Evolutionary conservation across 2,113 vertebrate species (phyloP).

Genomic region (Sapayoa aenigma): DNA sequence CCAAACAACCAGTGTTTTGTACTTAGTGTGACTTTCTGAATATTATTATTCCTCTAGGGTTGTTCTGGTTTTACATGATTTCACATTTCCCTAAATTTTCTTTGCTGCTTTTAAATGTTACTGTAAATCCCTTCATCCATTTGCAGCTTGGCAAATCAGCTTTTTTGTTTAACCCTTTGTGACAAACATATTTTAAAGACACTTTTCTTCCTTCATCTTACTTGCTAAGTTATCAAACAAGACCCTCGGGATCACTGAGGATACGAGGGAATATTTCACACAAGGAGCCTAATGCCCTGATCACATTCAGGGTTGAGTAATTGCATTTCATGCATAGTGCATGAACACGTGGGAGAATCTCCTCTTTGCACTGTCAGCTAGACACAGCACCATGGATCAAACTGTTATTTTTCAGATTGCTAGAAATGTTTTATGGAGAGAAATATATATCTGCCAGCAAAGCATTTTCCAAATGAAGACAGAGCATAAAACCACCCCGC

Average conservation of each 20-base stretch:
- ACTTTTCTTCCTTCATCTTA: not conserved
- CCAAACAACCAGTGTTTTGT: not conserved
- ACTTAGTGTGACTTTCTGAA: not conserved
- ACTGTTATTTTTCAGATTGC: constrained; percentile 35
- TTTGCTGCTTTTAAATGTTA: not conserved
- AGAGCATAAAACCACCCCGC: constrained; percentile 36
- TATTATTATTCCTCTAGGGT: constrained; percentile 4
- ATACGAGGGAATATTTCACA: constrained; percentile 5
- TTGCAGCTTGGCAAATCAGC: not conserved
- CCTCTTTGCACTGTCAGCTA: constrained; percentile 42
- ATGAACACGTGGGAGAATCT: not conserved
- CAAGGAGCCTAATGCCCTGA: not conserved
- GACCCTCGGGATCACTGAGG: not conserved
- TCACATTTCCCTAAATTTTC: constrained; percentile 14
- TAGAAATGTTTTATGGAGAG: constrained; percentile 21
- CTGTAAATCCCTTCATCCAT: not conserved
- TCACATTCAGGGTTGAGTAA: not conserved
- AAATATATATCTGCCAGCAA: constrained; percentile 52
- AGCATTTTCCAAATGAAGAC: constrained; percentile 61
- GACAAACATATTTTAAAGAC: not conserved
- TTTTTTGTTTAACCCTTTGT: constrained; percentile 47
- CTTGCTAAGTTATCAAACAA: constrained; percentile 8
- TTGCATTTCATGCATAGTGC: constrained; percentile 41
- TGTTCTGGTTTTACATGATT: constrained; percentile 36
- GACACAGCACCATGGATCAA: constrained; percentile 8